Evolutionary conservation across 2,888 invertebrate species (phyloP), one percentile per base, ranked within the genome.

Genomic region (Harpalus rubripes): DNA sequence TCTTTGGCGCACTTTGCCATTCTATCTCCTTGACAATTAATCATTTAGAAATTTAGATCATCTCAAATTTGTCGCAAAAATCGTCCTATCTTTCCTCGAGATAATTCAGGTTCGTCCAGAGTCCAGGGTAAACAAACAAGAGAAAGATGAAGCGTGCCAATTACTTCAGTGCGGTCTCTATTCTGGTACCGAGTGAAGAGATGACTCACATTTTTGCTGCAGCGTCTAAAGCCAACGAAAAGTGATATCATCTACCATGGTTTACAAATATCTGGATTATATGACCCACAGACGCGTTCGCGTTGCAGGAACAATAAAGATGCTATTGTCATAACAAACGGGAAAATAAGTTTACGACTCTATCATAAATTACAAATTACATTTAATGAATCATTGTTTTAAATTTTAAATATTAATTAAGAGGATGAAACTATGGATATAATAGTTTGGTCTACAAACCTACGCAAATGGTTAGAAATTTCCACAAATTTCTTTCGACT

Each of bases 61-160:
- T 52, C 12, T 12, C 12, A 52, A 52, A 52, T 52, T 52, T 52
- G 44, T 52, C 44, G 8, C 12, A 52, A 52, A 52, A 63, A 63
- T 10, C 22, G 10, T 26, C 22, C 12, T 63, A 22, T 26, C 26
- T 68, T 68, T 68, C 39, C 15, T 12, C 32, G 32, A 68, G 32
- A 39, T 68, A 68, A 68, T 68, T 68, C n/a, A 68, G 39, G n/a
- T 68, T 39, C 68, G 39, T 68, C 68, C 68, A 68, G 32, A 68
- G 68, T 68, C 39, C 39, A 68, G 39, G 6, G 26, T 68, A 68
- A 74, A 74, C 18, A 74, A 74, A 74, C 44, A 39, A 72, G 41
- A 74, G 52, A 41, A 44, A 74, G 16, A 74, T 74, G 15, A 74
- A 22, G 7, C 72, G 44, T 74, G 72, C 44, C 44, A 68, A 74